These are phyloP conservation scores for Vidua chalybeata DNA, from an alignment of 2,113 vertebrate genomes.

Conservation along the genomic window DNA sequence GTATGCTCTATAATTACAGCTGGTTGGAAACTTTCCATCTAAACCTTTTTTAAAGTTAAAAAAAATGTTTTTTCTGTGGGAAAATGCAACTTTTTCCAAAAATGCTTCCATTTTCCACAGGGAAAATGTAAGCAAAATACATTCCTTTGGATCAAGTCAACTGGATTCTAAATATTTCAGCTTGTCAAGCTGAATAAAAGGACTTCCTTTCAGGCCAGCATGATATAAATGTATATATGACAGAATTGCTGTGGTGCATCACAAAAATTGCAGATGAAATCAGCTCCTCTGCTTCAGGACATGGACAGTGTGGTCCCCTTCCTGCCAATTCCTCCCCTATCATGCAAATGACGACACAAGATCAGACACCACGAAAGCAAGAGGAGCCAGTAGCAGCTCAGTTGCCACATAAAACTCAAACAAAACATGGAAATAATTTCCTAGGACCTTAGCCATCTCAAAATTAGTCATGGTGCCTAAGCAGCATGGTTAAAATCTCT, in stretches of 20 bases:
- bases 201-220: not conserved
- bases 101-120: slow-evolving; percentile 31
- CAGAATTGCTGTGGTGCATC: not conserved
- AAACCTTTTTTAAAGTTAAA: not conserved
- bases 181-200: slow-evolving; percentile 11
- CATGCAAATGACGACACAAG: not conserved
- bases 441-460: not conserved
- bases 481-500: not conserved
- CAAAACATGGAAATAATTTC: not conserved
- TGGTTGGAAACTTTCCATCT: slow-evolving; percentile 29
- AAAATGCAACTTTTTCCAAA: slow-evolving; percentile 47
- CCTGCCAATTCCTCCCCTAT: not conserved
- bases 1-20: slow-evolving; percentile 43
- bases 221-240: not conserved
- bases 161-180: slow-evolving; percentile 24
- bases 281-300: not conserved
- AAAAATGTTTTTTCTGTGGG: slow-evolving; percentile 24
- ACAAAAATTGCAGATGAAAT: not conserved
- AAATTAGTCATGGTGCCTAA: not conserved
- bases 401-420: not conserved
- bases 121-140: slow-evolving; percentile 53
- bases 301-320: rapidly evolving
- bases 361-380: not conserved
- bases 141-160: slow-evolving; percentile 27
- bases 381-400: not conserved